Conservation (phyloP, 2,888 invertebrate genomes). For the Penaeus monodon region DNA sequence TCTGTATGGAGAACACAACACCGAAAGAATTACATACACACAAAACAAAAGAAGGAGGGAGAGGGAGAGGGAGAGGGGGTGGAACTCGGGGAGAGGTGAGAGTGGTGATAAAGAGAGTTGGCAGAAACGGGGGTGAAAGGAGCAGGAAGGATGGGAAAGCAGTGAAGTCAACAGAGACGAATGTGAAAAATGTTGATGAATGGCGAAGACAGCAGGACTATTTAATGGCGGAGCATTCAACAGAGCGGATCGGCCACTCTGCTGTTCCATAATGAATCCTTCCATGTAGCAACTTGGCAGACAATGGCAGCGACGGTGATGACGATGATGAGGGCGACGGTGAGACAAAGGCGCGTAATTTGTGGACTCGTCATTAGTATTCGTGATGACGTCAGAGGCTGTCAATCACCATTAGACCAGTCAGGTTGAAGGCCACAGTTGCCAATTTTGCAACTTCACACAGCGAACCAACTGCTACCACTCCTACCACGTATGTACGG, state of each 20-base stretch:
- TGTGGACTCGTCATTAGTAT: constrained; percentile 58
- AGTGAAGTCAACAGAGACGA: not conserved
- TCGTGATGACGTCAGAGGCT: constrained; percentile 50
- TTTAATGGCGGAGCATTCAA: not conserved
- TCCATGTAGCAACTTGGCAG: constrained; percentile 49
- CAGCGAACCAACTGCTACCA: constrained; percentile 12
- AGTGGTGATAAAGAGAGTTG: not conserved
- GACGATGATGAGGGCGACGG: constrained; percentile 49
- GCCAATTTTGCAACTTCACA: constrained; percentile 37
- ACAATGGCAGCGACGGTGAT: constrained; percentile 50
- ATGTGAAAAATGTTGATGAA: not conserved
- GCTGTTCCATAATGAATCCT: constrained; percentile 36
- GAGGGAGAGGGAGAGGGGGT: not conserved
- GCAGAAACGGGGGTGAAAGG: not conserved
- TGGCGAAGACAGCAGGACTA: too few species aligned
- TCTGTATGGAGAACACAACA: too few species aligned
- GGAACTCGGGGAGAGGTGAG: not conserved
- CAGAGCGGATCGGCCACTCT: constrained; percentile 1
- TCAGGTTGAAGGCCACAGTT: constrained; percentile 49
- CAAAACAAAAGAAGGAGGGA: not conserved
- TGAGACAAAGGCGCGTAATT: constrained; percentile 56
- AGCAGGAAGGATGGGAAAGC: not conserved
- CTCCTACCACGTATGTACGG: not conserved
- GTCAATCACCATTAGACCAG: constrained; percentile 57
- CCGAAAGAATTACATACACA: not conserved